Evolutionary conservation across 2,797 vertebrate genomes (phyloP).

Genomic region (Chloroceryle inda): DNA sequence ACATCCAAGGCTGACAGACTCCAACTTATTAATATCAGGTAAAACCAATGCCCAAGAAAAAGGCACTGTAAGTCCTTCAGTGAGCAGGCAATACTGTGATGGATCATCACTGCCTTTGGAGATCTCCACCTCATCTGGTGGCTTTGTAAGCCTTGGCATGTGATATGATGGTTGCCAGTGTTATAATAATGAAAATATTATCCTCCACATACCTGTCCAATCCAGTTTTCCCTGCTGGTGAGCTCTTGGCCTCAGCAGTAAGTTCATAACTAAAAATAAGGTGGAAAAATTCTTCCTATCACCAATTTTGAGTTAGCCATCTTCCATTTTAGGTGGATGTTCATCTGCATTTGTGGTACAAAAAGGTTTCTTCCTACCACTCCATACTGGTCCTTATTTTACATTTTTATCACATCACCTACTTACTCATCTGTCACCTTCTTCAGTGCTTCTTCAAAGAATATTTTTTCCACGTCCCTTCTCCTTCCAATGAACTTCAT

Average conservation of each 20-base stretch:
- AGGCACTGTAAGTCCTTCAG: too few species aligned
- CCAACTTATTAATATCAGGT: background rate
- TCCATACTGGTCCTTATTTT: background rate
- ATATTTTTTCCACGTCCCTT: background rate
- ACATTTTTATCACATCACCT: background rate
- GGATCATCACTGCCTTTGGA: accelerated
- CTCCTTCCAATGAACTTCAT: background rate
- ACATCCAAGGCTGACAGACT: background rate
- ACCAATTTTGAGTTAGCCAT: background rate
- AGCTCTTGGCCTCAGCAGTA: background rate
- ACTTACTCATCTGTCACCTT: background rate
- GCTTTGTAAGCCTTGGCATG: accelerated
- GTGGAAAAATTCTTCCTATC: background rate
- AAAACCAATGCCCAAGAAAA: background rate
- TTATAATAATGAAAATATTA: background rate
- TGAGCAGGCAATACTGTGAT: accelerated
- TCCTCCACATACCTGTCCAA: accelerated
- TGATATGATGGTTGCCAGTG: background rate
- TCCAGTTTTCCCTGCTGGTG: accelerated
- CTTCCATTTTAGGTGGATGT: background rate
- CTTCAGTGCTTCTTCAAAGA: background rate
- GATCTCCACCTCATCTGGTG: background rate
- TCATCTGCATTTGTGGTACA: background rate
- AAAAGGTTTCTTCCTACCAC: background rate
- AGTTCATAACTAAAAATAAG: background rate